Base-by-base conservation (phyloP, 2,113 vertebrate species). In the Monopterus albus region DNA sequence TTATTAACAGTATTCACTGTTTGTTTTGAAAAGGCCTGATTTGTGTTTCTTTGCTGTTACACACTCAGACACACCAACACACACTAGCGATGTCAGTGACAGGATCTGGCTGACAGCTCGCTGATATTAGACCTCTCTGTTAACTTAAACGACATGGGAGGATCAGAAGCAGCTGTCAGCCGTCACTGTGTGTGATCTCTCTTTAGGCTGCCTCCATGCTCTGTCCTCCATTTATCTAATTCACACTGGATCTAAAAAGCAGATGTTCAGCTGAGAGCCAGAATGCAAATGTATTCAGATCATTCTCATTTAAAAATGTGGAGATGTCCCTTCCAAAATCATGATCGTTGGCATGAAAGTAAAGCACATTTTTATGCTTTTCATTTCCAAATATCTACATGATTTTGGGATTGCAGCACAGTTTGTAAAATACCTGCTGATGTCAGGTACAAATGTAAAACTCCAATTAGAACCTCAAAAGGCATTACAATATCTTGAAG, bases 151-250 rank as follows among this genome's bases (percentile, higher is more conserved):
- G 72, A 49, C 60, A 58, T 49, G 51, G 58, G 57, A 80, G 63
- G 79, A 83, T 85, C 80, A 85, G 72, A 83, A 5, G 67, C 68
- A 79, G 75, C 86, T 81, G 83, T 83, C 86, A 83, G 64, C n/a
- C 23, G 42, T 20, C 25, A 42, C 31, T n/a, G 21, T 40, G 65
- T 53, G 42, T 60, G 60, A 43, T 63, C 60, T 72, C 25, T 25
- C 4, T 20, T 62, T 17, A 3, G 52, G 67, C 63, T 75, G 62
- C 65, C 78, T 60, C 68, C 10, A 8, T 49, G 4, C 50, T 52
- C 45, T 17, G 55, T 79, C 46, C 58, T 72, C 51, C 67, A 6
- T 84, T 47, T 21, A 18, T 82, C 13, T 85, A 77, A 85, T 75
- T 85, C 87, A 75, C 79, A 5, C 29, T 20, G 77, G 84, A 81